Percentiles rank a stretch among this genome's conserved stretches.
These are phyloP conservation scores for Sebastes wilsoni DNA, from an alignment of 2,797 vertebrate species.

Conservation along the genomic window DNA sequence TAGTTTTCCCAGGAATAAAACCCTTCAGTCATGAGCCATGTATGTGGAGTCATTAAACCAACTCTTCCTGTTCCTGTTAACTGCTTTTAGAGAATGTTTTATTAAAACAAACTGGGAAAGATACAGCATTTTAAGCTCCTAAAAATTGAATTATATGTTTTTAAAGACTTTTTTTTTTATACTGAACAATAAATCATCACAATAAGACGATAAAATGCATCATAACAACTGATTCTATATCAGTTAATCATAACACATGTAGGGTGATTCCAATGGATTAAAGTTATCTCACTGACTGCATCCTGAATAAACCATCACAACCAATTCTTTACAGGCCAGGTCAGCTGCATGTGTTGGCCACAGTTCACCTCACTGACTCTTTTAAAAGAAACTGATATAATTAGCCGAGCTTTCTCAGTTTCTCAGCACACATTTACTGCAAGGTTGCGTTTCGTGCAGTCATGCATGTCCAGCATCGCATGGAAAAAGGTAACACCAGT, in stretches of 20 bases:
- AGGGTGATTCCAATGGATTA: neutral
- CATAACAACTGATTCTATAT: neutral
- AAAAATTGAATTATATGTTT: neutral
- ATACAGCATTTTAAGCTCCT: neutral
- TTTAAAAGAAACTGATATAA: conserved; percentile 31
- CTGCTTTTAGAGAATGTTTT: neutral
- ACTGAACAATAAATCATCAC: neutral
- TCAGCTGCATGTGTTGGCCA: neutral
- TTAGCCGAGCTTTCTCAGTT: conserved; percentile 9
- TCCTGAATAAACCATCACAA: conserved; percentile 2
- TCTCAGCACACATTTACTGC: conserved; percentile 17
- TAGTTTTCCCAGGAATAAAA: neutral
- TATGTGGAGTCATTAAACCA: neutral
- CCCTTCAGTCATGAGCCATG: neutral
- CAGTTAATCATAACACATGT: neutral
- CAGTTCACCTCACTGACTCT: conserved; percentile 22
- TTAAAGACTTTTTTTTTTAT: neutral
- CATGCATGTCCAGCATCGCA: conserved; percentile 24
- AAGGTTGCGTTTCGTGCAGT: conserved; percentile 13
- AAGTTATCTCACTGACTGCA: neutral
- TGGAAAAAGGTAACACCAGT: conserved; percentile 30
- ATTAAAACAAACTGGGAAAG: neutral
- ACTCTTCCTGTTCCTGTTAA: neutral
- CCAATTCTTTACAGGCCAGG: conserved; percentile 1
- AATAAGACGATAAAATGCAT: neutral